phyloP scores from a whole-genome alignment of 2,113 vertebrate species.

The Gambusia holbrooki region DNA sequence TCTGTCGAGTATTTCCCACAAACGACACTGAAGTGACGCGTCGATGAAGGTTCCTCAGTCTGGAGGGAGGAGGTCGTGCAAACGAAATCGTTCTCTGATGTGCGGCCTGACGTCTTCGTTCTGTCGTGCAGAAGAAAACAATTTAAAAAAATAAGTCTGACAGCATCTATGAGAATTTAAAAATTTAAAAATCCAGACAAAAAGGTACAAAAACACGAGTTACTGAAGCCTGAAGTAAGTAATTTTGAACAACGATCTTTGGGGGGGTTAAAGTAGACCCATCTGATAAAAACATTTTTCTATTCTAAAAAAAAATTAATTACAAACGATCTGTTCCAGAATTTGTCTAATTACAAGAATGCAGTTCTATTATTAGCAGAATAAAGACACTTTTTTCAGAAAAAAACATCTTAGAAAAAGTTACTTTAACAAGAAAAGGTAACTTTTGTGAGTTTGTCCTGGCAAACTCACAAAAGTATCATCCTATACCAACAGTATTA shows the following conservation, averaged over 20 bases:
- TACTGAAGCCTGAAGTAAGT: no score
- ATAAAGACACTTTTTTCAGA: no score
- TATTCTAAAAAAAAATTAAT: no score
- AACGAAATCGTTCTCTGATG: constrained; percentile 95
- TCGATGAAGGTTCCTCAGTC: constrained; percentile 80
- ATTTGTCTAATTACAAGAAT: no score
- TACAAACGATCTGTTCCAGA: no score
- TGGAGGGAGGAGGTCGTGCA: constrained; percentile 97
- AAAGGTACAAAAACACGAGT: not conserved
- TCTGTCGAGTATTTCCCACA: not conserved
- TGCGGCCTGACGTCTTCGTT: constrained; percentile 97
- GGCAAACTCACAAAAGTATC: no score
- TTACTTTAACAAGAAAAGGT: no score
- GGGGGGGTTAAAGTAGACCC: not conserved
- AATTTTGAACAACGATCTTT: no score
- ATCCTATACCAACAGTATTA: no score
- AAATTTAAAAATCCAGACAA: not conserved
- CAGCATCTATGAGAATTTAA: not conserved
- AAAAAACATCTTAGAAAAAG: no score
- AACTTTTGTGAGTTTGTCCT: no score
- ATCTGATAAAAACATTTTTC: not conserved
- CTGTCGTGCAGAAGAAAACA: constrained; percentile 64
- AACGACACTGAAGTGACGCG: constrained; percentile 1
- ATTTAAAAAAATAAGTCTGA: not conserved
- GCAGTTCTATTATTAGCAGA: no score